Base-by-base conservation (phyloP, 2,113 vertebrate species). In the Pachypanchax playfairii region DNA sequence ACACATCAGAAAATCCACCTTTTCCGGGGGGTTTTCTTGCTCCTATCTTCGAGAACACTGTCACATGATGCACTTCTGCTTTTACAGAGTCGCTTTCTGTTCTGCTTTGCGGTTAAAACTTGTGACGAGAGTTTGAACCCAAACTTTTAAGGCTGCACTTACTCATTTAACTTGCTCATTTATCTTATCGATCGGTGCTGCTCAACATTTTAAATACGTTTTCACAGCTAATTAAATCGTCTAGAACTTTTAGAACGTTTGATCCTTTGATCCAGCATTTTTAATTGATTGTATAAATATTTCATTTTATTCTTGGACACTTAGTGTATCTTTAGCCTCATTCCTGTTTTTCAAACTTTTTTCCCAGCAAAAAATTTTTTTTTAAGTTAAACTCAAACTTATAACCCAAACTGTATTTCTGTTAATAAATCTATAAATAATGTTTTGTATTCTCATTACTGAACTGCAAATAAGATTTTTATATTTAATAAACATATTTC, bases 401-500 rank as follows among this genome's bases (percentile, higher is more conserved):
- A 73, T 83, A 70, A 79, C 57, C 35, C 5, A 43, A 42, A 77
- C 72, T 88, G 80, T 73, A 75, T 61, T 70, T 38, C 46, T 77
- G 39, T 79, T 84, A 75, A 74, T 20, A 15, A 57, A 62, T 49
- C 46, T 80, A n/a, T n/a, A 49, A 50, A 43, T 49, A 75, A 72
- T 70, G 71, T 85, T 80, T 76, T 89, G 62, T 88, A 73, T n/a
- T n/a, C n/a, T n/a, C n/a, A n/a, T 82, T 83, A 67, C 57, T 77
- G 86, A 80, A 86, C 71, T 86, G 77, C 75, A 79, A 81, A 64
- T n/a, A 73, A 79, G 41, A 51, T 22, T 79, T 84, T 76, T 86
- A 49, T 80, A 91, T 89, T 91, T 90, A 90, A 91, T 89, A 89
- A 87, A 90, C 55, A 12, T 76, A 73, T 83, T 72, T 85, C 57